Evolutionary conservation across 64 coral and sea anemone species (phyloP).

Genomic region (Astreopora myriophthalma): DNA sequence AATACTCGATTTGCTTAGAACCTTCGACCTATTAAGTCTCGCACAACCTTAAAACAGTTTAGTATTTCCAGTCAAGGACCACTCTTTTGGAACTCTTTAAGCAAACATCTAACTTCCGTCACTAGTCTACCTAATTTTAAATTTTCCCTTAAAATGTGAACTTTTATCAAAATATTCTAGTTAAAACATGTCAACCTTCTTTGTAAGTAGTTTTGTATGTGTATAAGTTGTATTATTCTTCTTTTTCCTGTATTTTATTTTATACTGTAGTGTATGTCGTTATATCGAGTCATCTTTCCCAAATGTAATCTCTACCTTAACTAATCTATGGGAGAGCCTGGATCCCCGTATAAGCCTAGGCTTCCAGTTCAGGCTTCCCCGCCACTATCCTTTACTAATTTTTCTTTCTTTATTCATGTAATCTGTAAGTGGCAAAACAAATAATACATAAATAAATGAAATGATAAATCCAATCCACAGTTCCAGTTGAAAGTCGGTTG

Average conservation of each 20-base stretch:
- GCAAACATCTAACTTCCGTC: background rate
- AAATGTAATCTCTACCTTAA: background rate
- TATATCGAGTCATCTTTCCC: too few species aligned
- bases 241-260: too few species aligned
- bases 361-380: background rate
- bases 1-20: background rate
- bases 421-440: too few species aligned
- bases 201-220: background rate
- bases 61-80: background rate
- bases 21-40: too few species aligned
- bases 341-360: background rate
- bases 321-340: background rate
- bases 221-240: too few species aligned
- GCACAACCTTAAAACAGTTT: too few species aligned
- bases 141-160: background rate
- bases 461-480: too few species aligned
- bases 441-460: too few species aligned
- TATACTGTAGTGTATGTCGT: background rate
- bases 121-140: background rate
- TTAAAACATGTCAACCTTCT: background rate
- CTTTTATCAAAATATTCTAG: background rate
- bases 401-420: too few species aligned
- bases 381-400: too few species aligned
- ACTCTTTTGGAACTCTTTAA: too few species aligned
- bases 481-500: too few species aligned